phyloP scores from a whole-genome alignment of 2,888 invertebrate genomes.

The Volucella inflata region DNA sequence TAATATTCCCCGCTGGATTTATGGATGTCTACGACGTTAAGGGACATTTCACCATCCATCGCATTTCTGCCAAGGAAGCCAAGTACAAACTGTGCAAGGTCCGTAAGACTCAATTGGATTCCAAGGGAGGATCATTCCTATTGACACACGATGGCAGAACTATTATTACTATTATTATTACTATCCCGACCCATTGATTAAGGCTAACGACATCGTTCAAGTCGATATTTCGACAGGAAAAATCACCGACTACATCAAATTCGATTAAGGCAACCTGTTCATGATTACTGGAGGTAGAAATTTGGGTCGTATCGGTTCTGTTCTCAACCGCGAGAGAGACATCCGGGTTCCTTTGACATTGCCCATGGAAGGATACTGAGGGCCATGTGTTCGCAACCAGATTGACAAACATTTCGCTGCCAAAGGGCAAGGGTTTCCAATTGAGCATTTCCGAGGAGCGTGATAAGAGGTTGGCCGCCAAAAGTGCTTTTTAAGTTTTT shows the following conservation, averaged over 20 bases:
- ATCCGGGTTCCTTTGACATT: slow-evolving; percentile 99
- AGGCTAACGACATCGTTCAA: slow-evolving; percentile 98
- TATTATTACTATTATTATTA: no score
- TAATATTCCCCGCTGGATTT: slow-evolving; percentile 98
- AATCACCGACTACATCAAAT: slow-evolving; percentile 99
- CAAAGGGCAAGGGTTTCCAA: slow-evolving; percentile 98
- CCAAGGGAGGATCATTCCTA: slow-evolving; percentile 97
- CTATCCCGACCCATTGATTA: slow-evolving; percentile 98
- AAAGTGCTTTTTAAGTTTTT: slow-evolving; percentile 86
- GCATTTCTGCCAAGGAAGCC: slow-evolving; percentile 98
- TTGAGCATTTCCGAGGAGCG: slow-evolving; percentile 99
- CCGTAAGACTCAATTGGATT: slow-evolving; percentile 93
- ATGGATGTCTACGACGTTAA: slow-evolving; percentile 99
- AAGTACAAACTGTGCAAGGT: slow-evolving; percentile 99
- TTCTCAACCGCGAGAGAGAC: slow-evolving; percentile 98
- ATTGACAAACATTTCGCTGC: slow-evolving; percentile 98
- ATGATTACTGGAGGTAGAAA: slow-evolving; percentile 99
- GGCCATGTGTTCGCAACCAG: slow-evolving; percentile 99
- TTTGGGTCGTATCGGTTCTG: slow-evolving; percentile 99
- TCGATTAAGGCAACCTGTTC: slow-evolving; percentile 98
- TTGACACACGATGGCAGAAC: slow-evolving; percentile 99
- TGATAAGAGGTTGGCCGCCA: slow-evolving; percentile 97
- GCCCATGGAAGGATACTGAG: slow-evolving; percentile 97
- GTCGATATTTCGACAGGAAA: slow-evolving; percentile 96
- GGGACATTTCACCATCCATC: slow-evolving; percentile 98